Evolutionary conservation across 2,888 invertebrate species (phyloP), one percentile per base, ranked within the genome.

Genomic region (Melanchra persicariae): DNA sequence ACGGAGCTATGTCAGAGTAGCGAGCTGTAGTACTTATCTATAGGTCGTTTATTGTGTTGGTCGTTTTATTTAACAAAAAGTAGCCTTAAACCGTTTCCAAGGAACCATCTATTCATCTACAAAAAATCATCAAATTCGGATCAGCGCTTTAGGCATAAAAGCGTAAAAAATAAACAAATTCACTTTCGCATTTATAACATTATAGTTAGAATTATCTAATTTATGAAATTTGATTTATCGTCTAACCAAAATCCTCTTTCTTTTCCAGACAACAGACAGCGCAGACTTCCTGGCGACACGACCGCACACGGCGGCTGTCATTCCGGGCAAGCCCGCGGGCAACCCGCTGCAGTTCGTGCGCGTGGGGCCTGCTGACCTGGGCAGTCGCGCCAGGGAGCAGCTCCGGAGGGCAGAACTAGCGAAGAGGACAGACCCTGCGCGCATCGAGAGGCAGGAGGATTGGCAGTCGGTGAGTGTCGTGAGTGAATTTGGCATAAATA

Each of bases 341-440:
- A 98, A 98, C 93, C 98, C 98, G 74, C 97, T 98, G 89, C 98
- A 98, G 96, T 98, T 98, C 95, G 97, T 98, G 82, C 98, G 98
- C 93, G 98, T 98, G 49, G 98, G 98, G 57, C 98, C 98, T n/a
- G 98, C 98, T 87, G 98, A 98, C 88, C 97, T 98, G 68, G 98
- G 98, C 94, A 97, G 98, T 90, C 97, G 98, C 77, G 98, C 98
- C 43, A 97, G 98, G 87, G 98, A 98, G 90, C 98, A 98, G 93
- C 96, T 98, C 75, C 97, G 98, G 87, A 97, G 98, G 87, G 98
- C 98, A 60, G 98, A 98, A 92, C 98, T 98, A 92, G 98, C 98
- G 70, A 98, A 98, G 93, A 97, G 98, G 87, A 97, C 97, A 66
- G 98, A 98, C 89, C 98, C 98, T 87, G 97, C 98, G 77, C 96